Conservation (phyloP, 2,797 vertebrate genomes). For the Phylloscopus collybita region DNA sequence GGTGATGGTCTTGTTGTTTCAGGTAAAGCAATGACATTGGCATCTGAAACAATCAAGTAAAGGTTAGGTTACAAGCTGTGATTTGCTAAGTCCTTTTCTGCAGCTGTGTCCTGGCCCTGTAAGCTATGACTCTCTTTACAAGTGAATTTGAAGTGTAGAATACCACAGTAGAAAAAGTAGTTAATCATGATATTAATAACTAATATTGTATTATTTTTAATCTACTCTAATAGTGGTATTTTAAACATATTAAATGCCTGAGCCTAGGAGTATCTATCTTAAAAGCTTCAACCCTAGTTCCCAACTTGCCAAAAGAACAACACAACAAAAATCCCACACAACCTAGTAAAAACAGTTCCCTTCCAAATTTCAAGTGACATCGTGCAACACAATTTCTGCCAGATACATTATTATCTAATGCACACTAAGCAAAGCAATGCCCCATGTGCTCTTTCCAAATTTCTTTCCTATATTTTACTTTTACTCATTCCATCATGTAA, state of each 20-base stretch:
- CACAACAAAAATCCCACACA: neutral
- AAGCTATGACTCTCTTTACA: neutral
- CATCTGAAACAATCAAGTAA: neutral
- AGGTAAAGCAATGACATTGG: neutral
- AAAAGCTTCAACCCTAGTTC: neutral
- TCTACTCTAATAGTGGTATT: neutral
- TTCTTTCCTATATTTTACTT: neutral
- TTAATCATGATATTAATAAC: neutral
- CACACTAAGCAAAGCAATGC: neutral
- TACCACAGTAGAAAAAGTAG: neutral
- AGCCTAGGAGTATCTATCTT: neutral
- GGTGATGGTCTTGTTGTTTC: neutral
- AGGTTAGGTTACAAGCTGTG: neutral
- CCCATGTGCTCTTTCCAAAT: neutral
- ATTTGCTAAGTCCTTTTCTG: slow-evolving; percentile 39
- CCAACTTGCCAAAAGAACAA: neutral
- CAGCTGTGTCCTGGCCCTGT: neutral
- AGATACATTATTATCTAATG: neutral
- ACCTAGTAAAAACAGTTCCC: neutral
- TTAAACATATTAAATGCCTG: neutral
- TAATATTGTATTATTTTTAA: neutral
- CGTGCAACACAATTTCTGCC: neutral
- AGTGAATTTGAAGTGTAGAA: neutral
- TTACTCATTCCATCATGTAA: neutral
- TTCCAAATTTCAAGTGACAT: neutral